Evolutionary conservation across 2,797 vertebrate species (phyloP).

Genomic region (Brotogeris chrysoptera): DNA sequence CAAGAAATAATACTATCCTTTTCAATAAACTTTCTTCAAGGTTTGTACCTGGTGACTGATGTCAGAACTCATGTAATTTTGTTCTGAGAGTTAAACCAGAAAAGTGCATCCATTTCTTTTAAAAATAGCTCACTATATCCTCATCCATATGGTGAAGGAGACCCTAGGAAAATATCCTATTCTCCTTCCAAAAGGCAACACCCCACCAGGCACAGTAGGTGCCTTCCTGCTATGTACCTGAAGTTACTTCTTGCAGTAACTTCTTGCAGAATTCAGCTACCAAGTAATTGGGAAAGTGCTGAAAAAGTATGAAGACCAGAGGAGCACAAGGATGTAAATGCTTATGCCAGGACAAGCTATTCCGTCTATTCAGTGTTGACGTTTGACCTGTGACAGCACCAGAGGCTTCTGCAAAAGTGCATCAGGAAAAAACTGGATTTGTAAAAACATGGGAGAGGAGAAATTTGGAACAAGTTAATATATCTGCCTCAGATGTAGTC

Average conservation of each 20-base stretch:
- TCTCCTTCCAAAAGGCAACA: not conserved
- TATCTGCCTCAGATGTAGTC: not conserved
- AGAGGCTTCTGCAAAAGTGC: not conserved
- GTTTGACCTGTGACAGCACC: not conserved
- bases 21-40: not conserved
- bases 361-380: not conserved
- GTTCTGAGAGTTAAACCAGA: not conserved
- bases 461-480: not conserved
- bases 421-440: not conserved
- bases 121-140: not conserved
- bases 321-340: not conserved
- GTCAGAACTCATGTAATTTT: not conserved
- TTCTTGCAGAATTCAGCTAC: not conserved
- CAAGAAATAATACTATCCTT: not conserved
- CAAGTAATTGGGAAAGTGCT: not conserved
- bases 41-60: not conserved
- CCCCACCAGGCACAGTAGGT: not conserved
- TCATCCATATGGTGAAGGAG: not conserved
- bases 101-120: not conserved
- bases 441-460: not conserved
- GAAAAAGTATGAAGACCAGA: not conserved
- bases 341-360: not conserved
- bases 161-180: not conserved
- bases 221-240: not conserved
- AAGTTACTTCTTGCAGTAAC: not conserved